Percentiles rank a stretch among this genome's conserved stretches.
Evolutionary conservation across 1,140 invertebrate species (phyloP).

Genomic region (Aphaenogaster floridana): DNA sequence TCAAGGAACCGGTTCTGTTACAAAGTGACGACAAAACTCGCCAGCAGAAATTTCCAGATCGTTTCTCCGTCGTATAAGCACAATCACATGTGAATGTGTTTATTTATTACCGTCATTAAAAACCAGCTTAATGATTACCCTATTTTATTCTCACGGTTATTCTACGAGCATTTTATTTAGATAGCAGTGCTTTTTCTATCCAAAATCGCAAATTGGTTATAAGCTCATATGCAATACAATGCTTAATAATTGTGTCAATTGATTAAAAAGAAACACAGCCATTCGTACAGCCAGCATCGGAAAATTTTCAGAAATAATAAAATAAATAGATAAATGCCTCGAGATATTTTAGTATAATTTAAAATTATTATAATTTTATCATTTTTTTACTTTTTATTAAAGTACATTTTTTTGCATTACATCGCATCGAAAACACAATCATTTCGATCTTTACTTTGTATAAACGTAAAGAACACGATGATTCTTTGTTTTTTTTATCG

Average conservation of each 20-base stretch:
- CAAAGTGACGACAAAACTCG: neutral
- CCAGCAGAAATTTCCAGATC: slow-evolving; percentile 33
- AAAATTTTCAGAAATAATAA: neutral
- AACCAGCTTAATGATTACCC: neutral
- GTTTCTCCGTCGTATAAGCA: neutral
- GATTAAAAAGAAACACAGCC: neutral
- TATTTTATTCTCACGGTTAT: neutral
- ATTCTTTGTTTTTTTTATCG: neutral
- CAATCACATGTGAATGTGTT: too few relatives aligned
- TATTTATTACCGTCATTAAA: neutral
- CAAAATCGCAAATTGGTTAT: neutral
- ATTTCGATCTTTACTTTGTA: neutral
- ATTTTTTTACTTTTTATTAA: neutral
- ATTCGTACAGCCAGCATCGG: neutral
- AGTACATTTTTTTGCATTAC: neutral
- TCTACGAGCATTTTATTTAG: neutral
- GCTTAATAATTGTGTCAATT: neutral
- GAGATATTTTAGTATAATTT: neutral
- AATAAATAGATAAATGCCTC: neutral
- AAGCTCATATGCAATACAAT: neutral
- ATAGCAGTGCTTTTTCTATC: neutral
- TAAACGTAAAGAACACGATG: neutral
- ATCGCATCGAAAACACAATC: neutral
- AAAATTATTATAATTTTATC: neutral
- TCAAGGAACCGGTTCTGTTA: slow-evolving; percentile 38